Base-by-base conservation (phyloP, 2,113 vertebrate species). In the Carlito syrichta region DNA sequence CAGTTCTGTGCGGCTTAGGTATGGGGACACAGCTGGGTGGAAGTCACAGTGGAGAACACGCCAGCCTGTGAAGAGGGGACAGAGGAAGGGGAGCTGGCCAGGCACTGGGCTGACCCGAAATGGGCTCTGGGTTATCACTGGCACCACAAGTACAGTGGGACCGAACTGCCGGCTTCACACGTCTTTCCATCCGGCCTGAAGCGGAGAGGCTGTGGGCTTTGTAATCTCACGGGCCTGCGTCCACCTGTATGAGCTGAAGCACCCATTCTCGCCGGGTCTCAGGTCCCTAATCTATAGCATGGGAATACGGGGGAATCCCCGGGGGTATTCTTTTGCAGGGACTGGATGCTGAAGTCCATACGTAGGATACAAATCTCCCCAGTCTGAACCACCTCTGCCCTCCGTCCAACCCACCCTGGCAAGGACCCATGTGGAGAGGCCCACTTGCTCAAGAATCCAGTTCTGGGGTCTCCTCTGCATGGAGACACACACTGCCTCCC, bases 391-490 rank as follows among this genome's bases (percentile, higher is more conserved):
- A 50, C 27, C 45, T 1, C 5, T 40, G 40, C 19, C 52, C 14
- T 74, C 77, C 50, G n/a, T n/a, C 85, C 50, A 20, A 63, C n/a
- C n/a, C n/a, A n/a, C n/a, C n/a, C n/a, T n/a, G n/a, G 23, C 45
- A 25, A 54, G 38, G 32, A 20, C 25, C 54, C 40, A 13, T 0
- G 0, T 0, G 9, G 25, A 50, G 3, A 35, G 1, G 9, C 76
- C 12, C 32, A 12, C 52, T n/a, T 35, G 30, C 50, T 73, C 6
- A 0, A 1, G 9, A 43, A 38, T 20, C 40, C 25, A 13, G 25
- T 43, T 48, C 35, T 9, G 38, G 17, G 20, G 40, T 6, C 35
- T 3, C 58, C 27, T 30, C 25, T 43, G 6, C 6, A 16, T 8
- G 5, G 22, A 83, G 52, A 77, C 20, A 17, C 38, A 2, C 0